Conservation (phyloP, 2,113 vertebrate genomes). For the Limanda limanda region DNA sequence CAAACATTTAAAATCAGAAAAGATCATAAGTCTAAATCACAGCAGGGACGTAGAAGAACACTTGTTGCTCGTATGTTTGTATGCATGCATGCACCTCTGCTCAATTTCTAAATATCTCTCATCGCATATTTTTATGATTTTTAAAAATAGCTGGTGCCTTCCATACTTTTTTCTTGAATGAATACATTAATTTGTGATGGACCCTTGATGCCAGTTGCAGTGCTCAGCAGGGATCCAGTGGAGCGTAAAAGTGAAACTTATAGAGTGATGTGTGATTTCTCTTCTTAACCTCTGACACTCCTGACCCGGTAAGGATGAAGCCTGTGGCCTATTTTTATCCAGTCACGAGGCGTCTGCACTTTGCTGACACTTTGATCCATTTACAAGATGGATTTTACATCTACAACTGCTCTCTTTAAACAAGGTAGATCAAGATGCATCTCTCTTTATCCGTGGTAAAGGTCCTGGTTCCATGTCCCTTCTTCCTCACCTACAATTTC, state of each 20-base stretch:
- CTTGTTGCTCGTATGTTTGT: not conserved
- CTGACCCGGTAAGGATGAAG: conserved; percentile 56
- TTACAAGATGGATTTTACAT: no score
- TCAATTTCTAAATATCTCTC: not conserved
- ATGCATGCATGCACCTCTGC: not conserved
- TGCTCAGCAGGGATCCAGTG: not conserved
- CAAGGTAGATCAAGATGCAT: no score
- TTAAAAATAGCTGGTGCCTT: not conserved
- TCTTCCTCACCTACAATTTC: not conserved
- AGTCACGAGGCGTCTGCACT: conserved; percentile 60
- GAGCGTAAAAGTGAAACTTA: not conserved
- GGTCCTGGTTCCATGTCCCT: no score
- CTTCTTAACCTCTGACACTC: not conserved
- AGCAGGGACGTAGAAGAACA: not conserved
- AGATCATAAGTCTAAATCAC: conserved; percentile 17
- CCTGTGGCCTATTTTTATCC: conserved; percentile 43
- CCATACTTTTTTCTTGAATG: not conserved
- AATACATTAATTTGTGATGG: not conserved
- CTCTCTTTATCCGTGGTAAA: no score
- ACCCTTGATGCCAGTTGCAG: no score
- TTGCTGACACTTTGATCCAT: conserved; percentile 53
- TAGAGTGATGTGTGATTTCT: no score
- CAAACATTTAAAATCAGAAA: conserved; percentile 41
- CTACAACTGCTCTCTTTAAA: no score
- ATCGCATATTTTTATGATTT: not conserved